These are phyloP conservation scores for Neotoma lepida DNA, from an alignment of 2,113 vertebrate species.

Conservation along the genomic window DNA sequence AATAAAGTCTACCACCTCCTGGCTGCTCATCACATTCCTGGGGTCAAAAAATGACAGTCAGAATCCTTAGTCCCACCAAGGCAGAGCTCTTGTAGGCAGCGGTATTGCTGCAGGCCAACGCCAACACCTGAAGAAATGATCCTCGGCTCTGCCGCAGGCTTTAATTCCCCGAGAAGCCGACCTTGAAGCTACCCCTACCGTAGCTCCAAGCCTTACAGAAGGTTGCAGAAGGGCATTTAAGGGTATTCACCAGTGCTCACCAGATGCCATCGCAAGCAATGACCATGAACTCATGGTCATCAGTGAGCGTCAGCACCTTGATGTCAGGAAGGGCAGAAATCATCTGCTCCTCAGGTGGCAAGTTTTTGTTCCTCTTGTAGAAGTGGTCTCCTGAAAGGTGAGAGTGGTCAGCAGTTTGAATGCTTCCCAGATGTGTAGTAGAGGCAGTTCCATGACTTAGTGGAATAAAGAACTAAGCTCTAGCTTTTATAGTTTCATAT, in stretches of 20 bases:
- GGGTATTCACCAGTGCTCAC: conserved; percentile 81
- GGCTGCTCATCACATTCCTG: conserved; percentile 99
- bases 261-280: conserved; percentile 99
- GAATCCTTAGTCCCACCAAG: conserved; percentile 40
- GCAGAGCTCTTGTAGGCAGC: background rate
- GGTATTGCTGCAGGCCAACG: background rate
- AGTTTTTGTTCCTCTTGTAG: conserved; percentile 96
- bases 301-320: conserved; percentile 95
- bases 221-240: background rate
- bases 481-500: conserved; percentile 51
- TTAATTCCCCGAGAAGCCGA: background rate
- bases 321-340: conserved; percentile 97
- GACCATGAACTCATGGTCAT: conserved; percentile 98
- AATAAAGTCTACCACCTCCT: conserved; percentile 98
- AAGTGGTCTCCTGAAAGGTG: conserved; percentile 94
- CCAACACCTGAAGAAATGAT: conserved; percentile 21
- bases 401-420: background rate
- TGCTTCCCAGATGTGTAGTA: background rate
- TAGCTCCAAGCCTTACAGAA: background rate
- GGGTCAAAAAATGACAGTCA: conserved; percentile 58
- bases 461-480: background rate
- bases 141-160: conserved; percentile 19
- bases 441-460: conserved; percentile 11
- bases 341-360: conserved; percentile 98
- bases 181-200: conserved; percentile 33